Base-by-base conservation (phyloP, 2,797 vertebrate genomes). In the Pteronotus mesoamericanus region DNA sequence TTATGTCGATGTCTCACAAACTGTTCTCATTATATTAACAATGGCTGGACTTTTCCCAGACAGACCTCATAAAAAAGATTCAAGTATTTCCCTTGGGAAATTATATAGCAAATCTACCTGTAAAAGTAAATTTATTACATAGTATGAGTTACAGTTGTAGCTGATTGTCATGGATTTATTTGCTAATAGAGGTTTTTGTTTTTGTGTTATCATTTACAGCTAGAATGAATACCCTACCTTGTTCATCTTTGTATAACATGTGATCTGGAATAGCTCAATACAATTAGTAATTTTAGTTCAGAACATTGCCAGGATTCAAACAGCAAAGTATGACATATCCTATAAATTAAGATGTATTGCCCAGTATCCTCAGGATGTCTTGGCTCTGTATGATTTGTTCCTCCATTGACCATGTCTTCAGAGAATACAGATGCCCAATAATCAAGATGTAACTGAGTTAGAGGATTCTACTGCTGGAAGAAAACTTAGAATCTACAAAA, bases 201-300 rank as follows among this genome's bases (percentile, higher is more conserved):
- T 74, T 55, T 53, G 57, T 44, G 46, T 2, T 48, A 8, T 89
- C 46, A 55, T 34, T 74, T 75, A 68, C 16, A 92, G 48, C 39
- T 83, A 77, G 51, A 96, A 91, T 42, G 61, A 82, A 92, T 74
- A 82, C 2, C 44, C 32, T 77, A 11, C 10, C 48, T 86, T 34
- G 34, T 77, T 84, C 74, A 37, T 91, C 42, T 94, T 88, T 93
- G 61, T 44, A 59, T 53, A 68, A 12, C 39, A 82, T 94, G 71
- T 96, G 83, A 84, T 94, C 89, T 89, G 95, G 82, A 94, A 68
- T 74, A 93, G 79, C 57, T 86, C 69, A 86, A 51, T 74, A 77
- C 16, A 85, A 71, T 86, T 79, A 94, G 39, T 57, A 53, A 66
- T 68, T 92, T 93, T 91, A 74, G 79, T 83, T 89, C n/a, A 79